A percentile compares a stretch with the other conserved stretches of the same genome.
Conservation (phyloP, 1,140 invertebrate genomes). For the Bemisia tabaci region DNA sequence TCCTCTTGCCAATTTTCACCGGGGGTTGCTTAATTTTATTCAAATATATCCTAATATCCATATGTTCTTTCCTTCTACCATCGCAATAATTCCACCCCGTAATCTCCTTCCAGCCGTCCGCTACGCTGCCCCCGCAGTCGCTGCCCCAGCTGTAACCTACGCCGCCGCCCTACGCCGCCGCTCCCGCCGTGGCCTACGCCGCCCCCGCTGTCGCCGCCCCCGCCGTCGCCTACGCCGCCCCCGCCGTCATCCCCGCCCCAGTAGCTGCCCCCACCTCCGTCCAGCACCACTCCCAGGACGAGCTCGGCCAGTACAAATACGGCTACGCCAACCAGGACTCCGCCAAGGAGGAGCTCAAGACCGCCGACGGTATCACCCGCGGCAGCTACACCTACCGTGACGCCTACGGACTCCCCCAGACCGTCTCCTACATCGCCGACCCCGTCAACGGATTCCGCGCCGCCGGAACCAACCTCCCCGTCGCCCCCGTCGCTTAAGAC, state of each 20-base stretch:
- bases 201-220: not conserved
- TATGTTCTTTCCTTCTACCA: too few relatives aligned
- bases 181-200: not conserved
- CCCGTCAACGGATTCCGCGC: constrained; percentile 46
- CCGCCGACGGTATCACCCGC: constrained; percentile 46
- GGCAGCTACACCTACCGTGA: constrained; percentile 58
- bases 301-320: constrained; percentile 37
- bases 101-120: too few relatives aligned
- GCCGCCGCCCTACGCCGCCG: not conserved
- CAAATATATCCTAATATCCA: too few relatives aligned
- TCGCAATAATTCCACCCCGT: too few relatives aligned
- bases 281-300: constrained; percentile 30
- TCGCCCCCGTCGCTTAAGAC: constrained; percentile 8
- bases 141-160: not conserved
- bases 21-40: too few relatives aligned
- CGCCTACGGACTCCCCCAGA: constrained; percentile 47
- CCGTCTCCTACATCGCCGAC: constrained; percentile 50
- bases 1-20: too few relatives aligned
- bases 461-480: constrained; percentile 46
- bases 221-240: not conserved
- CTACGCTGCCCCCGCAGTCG: too few relatives aligned
- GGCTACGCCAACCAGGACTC: constrained; percentile 36
- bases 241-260: not conserved
- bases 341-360: constrained; percentile 34
- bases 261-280: not conserved